A percentile compares a stretch with the other conserved stretches of the same genome.
These are phyloP conservation scores for Myotis findleyi DNA, from an alignment of 2,797 vertebrate species.

Conservation along the genomic window DNA sequence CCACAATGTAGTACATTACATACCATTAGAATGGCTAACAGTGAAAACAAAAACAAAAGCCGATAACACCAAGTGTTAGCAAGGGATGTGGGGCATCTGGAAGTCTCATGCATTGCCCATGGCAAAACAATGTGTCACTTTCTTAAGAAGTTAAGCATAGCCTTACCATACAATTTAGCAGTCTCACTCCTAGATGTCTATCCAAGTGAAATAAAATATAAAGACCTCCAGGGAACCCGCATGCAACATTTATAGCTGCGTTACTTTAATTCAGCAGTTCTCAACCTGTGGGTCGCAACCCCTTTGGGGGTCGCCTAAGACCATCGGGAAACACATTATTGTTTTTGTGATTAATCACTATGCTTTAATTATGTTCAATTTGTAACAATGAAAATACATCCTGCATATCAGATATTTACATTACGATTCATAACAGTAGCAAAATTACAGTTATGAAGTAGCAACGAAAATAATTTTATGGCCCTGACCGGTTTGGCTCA, in stretches of 20 bases:
- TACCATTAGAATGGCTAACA: not conserved
- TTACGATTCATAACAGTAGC: too few species aligned
- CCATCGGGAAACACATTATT: too few species aligned
- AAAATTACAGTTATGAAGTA: too few species aligned
- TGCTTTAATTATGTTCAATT: too few species aligned
- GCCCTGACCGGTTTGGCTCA: too few species aligned
- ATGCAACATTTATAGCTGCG: not conserved
- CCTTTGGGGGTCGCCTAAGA: too few species aligned
- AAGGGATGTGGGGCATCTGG: not conserved
- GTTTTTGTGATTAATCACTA: too few species aligned
- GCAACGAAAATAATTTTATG: too few species aligned
- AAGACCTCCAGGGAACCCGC: not conserved
- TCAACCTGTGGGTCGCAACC: too few species aligned
- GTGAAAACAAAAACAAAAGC: not conserved
- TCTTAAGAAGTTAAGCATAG: not conserved
- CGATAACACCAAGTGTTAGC: not conserved
- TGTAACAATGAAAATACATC: too few species aligned
- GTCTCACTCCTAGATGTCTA: not conserved
- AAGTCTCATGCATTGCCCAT: not conserved
- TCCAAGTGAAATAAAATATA: constrained; percentile 16
- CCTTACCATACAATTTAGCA: not conserved
- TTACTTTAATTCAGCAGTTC: not conserved
- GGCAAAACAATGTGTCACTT: not conserved
- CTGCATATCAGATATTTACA: too few species aligned
- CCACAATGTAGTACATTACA: not conserved